Base-by-base conservation (phyloP, 2,797 vertebrate species). In the Diceros bicornis region DNA sequence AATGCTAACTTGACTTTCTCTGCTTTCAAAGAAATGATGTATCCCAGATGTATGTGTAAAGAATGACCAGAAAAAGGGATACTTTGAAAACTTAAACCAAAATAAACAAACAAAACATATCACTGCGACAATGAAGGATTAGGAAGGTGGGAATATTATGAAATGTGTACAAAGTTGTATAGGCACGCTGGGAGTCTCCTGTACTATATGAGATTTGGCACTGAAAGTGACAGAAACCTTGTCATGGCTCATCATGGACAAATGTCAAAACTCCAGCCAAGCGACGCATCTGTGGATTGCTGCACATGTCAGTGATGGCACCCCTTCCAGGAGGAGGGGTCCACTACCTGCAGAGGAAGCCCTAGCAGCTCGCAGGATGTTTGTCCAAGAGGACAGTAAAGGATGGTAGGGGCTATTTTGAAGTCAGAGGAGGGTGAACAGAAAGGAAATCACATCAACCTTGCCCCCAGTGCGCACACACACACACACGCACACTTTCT, bases 311-410 rank as follows among this genome's bases (percentile, higher is more conserved):
- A 97, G 94, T 97, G 96, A 98, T 25, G 97, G 99, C 98, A 99
- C 98, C 98, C 99, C 96, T 98, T 98, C 98, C 98, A 64, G 98
- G 98, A 98, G 97, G 97, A 96, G 91, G 97, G 98, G 98, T 97
- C 98, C 98, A 98, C 98, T 99, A 99, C 99, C 99, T 99, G 98
- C 98, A 97, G 97, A 98, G 98, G 98, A 97, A 98, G 98, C 89
- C 98, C 98, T 99, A 98, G 98, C 6, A 47, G 69, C 64, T 4
- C 18, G 13, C 99, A 99, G 99, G 98, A 98, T 98, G 99, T 99
- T 99, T 99, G 99, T 99, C 98, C 98, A 97, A 98, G 81, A 98
- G 95, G 96, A 97, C 98, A 98, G 98, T 99, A 98, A 99, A 97
- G 98, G 98, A 85, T 14, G 50, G 50, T n/a, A 89, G 78, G 55